Conservation (phyloP, 2,113 vertebrate genomes). For the Manacus vitellinus region DNA sequence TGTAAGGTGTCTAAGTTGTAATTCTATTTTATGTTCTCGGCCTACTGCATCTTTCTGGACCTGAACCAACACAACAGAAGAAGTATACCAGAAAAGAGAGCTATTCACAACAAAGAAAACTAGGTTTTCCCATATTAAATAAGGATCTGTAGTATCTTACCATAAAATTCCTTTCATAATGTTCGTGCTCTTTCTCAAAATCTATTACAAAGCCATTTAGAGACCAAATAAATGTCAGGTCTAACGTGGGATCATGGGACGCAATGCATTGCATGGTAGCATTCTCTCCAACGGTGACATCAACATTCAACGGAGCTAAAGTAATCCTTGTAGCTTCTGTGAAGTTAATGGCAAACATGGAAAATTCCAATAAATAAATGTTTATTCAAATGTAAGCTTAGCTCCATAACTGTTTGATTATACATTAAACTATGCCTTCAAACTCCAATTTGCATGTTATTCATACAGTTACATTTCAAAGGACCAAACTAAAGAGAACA, state of each 20-base stretch:
- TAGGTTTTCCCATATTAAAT: background rate
- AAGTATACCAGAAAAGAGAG: background rate
- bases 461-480: constrained; percentile 1
- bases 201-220: constrained; percentile 89
- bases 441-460: background rate
- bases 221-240: constrained; percentile 95
- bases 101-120: background rate
- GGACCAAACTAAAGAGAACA: background rate
- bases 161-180: constrained; percentile 85
- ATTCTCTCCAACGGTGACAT: constrained; percentile 89
- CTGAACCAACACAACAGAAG: background rate
- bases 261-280: constrained; percentile 90
- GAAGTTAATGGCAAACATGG: constrained; percentile 41
- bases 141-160: constrained; percentile 75
- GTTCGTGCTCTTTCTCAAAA: constrained; percentile 82
- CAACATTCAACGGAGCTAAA: constrained; percentile 86
- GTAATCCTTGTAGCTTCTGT: constrained; percentile 94
- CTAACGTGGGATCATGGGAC: constrained; percentile 85
- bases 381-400: background rate
- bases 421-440: background rate
- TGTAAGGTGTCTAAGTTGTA: background rate
- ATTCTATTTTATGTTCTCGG: background rate
- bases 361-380: constrained; percentile 21
- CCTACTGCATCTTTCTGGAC: background rate
- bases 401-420: background rate